Evolutionary conservation across 2,888 invertebrate species (phyloP).

Genomic region (Nectonema munidae): DNA sequence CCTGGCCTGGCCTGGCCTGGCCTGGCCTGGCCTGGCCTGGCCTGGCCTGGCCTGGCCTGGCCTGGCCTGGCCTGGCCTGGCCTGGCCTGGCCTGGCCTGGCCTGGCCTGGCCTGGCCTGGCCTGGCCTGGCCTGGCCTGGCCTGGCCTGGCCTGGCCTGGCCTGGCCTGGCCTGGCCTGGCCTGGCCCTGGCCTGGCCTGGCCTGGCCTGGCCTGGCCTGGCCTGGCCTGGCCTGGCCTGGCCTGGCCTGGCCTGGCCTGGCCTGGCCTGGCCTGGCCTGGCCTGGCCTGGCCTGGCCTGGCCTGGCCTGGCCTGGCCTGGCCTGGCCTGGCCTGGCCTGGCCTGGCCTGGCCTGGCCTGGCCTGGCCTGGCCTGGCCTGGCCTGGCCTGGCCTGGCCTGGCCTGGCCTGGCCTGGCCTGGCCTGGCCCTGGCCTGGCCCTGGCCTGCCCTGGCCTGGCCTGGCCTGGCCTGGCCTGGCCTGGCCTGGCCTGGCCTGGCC

Average conservation of each 20-base stretch:
- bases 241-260: constrained; percentile 13
- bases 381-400: constrained; percentile 7
- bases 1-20: constrained; percentile 16
- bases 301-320: constrained; percentile 9
- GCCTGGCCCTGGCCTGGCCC: constrained; percentile 15
- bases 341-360: constrained; percentile 9
- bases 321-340: constrained; percentile 6
- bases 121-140: too few relatives aligned
- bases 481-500: constrained; percentile 12
- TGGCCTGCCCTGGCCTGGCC: constrained; percentile 10
- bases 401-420: constrained; percentile 10
- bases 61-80: too few relatives aligned
- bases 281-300: constrained; percentile 15
- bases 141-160: constrained; percentile 13
- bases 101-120: too few relatives aligned
- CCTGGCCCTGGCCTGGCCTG: constrained; percentile 15
- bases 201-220: constrained; percentile 9
- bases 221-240: constrained; percentile 15
- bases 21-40: constrained; percentile 13
- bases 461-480: constrained; percentile 13
- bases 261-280: constrained; percentile 14
- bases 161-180: constrained; percentile 14
- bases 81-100: constrained; percentile 5
- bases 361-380: constrained; percentile 15
- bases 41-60: constrained; percentile 12